These are phyloP conservation scores for Brachylomia viminalis DNA, from an alignment of 2,888 invertebrate genomes.

Conservation along the genomic window DNA sequence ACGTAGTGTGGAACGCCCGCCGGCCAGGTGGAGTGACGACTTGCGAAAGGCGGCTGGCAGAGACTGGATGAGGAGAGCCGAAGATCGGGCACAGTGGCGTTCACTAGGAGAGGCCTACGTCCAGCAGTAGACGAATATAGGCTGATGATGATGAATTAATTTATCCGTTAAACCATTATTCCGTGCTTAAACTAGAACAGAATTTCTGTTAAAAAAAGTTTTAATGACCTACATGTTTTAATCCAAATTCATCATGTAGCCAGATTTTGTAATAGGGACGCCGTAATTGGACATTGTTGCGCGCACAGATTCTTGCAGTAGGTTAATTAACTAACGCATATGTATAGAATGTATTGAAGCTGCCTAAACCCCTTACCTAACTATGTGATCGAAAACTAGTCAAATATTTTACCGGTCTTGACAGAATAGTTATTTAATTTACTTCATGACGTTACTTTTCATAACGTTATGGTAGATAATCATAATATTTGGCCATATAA, in stretches of 20 bases:
- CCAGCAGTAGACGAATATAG: no score
- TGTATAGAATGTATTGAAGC: background rate
- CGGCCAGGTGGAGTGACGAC: no score
- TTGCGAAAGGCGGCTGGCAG: no score
- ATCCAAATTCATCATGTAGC: conserved; percentile 29
- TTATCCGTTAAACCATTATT: background rate
- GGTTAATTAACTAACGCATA: conserved; percentile 35
- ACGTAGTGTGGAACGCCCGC: no score
- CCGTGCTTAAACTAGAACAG: background rate
- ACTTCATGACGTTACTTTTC: no score
- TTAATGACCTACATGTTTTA: conserved; percentile 36
- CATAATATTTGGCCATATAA: no score
- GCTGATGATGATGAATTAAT: no score
- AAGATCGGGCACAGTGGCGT: no score
- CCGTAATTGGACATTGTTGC: conserved; percentile 54
- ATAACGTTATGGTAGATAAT: no score
- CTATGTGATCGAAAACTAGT: background rate
- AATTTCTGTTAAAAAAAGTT: conserved; percentile 7
- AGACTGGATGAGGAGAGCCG: no score
- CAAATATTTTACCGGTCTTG: background rate
- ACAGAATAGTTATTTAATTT: background rate
- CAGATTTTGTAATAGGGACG: conserved; percentile 28
- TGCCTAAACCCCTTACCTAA: background rate
- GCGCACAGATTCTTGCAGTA: conserved; percentile 39
- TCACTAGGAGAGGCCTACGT: no score